Percentiles rank a stretch among this genome's conserved stretches.
Conservation (phyloP, 2,113 vertebrate species). For the Morone chrysops region DNA sequence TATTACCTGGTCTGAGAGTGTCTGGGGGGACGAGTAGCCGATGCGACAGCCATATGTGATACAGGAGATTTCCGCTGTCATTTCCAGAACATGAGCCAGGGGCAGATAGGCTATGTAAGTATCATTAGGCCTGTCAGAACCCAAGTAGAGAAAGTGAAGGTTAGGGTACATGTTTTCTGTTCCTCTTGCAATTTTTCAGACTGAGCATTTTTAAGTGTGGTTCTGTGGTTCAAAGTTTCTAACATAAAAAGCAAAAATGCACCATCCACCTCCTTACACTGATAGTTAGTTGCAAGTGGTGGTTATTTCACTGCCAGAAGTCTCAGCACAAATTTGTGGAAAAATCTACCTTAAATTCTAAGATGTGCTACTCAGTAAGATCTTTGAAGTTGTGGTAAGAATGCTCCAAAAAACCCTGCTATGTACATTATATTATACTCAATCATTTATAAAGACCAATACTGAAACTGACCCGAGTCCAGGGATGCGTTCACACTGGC, state of each 20-base stretch:
- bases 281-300: background rate
- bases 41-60: conserved; percentile 95
- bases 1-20: conserved; percentile 95
- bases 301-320: background rate
- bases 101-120: conserved; percentile 97
- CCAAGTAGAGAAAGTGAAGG: conserved; percentile 6
- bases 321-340: too few relatives aligned
- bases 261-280: background rate
- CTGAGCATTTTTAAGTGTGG: background rate
- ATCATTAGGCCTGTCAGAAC: conserved; percentile 87
- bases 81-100: conserved; percentile 95
- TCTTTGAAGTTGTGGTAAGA: background rate
- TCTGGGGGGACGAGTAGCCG: conserved; percentile 97
- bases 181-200: conserved; percentile 1
- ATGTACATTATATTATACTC: background rate
- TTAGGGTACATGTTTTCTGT: conserved; percentile 4
- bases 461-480: conserved; percentile 90
- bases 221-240: background rate
- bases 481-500: conserved; percentile 96
- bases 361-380: background rate
- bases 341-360: background rate
- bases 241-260: background rate
- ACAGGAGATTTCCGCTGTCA: conserved; percentile 97
- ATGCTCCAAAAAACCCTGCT: background rate
- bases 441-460: background rate